Evolutionary conservation across 2,113 vertebrate genomes (phyloP), one percentile per base, ranked within the genome.

Genomic region (Pelmatolapia mariae): DNA sequence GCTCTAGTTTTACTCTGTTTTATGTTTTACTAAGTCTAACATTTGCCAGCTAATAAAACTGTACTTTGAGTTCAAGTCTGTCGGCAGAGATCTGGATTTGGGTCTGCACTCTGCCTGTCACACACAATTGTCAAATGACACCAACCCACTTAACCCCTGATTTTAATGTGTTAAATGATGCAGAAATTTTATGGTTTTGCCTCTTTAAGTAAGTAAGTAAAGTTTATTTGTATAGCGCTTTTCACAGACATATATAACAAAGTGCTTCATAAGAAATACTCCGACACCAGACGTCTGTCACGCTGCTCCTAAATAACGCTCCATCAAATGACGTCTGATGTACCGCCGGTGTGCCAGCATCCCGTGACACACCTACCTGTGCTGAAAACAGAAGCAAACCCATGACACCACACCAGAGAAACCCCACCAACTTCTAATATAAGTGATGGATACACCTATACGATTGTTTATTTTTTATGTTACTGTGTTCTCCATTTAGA

Each of bases 51-150:
- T 8, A 29, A 29, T 16, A 57, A 57, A 57, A 29, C 56, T 57
- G 24, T 57, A 57, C 56, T 57, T 57, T 57, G 7, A 29, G 24
- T 57, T 29, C 1, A 57, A 26, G 54, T 57, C 54, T 57, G 54
- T 57, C 0, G 0, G 7, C 54, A 26, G 12, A 57, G 24, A 26
- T 26, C 7, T 29, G 24, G 56, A 57, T 29, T 29, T 57, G 56
- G 13, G 13, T 57, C 24, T 16, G 24, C 24, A 16, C 24, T 59
- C 56, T 29, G 56, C 56, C 24, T 59, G 4, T 59, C 24, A 1
- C 29, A 59, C 24, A 29, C 13, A 59, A 59, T 9, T 29, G 56
- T 29, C 56, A 59, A 15, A 59, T 59, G 56, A 59, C 56, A 59
- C 24, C 24, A 59, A 29, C 56, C 24, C 24, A 59, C 1, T 16